Evolutionary conservation across 2,113 vertebrate genomes (phyloP), one percentile per base, ranked within the genome.

Genomic region (Sisor rabdophorus): DNA sequence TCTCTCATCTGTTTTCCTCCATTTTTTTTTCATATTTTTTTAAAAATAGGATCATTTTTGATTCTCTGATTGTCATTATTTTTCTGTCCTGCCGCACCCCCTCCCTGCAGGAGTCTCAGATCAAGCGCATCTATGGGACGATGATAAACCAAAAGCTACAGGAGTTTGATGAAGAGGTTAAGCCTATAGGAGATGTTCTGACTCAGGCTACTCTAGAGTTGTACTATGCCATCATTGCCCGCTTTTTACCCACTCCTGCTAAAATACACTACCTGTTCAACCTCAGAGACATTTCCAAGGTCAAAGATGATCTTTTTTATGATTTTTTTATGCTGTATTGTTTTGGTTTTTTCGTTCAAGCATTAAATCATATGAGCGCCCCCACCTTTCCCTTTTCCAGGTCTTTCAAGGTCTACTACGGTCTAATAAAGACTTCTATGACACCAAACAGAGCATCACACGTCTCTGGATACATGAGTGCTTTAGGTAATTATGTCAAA

Each of bases 181-280:
- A 93, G 78, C 93, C 94, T 36, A 87, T 95, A 0, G 95, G 93
- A 56, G 87, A 86, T 0, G 50, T 92, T 70, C 75, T 93, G 75
- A 94, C 94, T 0, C 89, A 92, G 81, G 94, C 93, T 55, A 95
- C 95, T 0, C 73, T 95, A 53, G 92, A 97, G 0, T 81, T 97
- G n/a, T 96, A 93, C 83, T 84, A 90, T 5, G 87, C 86, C 0
- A 87, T 95, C 58, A 87, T 88, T 0, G 87, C 90, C 56, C 87
- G 82, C 60, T 97, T 97, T 84, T 90, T 94, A 76, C 94, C 95
- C 61, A 95, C 94, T 0, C 94, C 95, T 0, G 92, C 93, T 75
- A 95, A 94, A 86, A 95, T 92, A 78, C 95, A 97, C 83, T 97
- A 97, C 86, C 92, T 95, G 70, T 97, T 96, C 88, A 96, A 95